Percentiles rank a stretch among this genome's conserved stretches.
These are phyloP conservation scores for Harpagifer antarcticus DNA, from an alignment of 2,797 vertebrate genomes.

Conservation along the genomic window DNA sequence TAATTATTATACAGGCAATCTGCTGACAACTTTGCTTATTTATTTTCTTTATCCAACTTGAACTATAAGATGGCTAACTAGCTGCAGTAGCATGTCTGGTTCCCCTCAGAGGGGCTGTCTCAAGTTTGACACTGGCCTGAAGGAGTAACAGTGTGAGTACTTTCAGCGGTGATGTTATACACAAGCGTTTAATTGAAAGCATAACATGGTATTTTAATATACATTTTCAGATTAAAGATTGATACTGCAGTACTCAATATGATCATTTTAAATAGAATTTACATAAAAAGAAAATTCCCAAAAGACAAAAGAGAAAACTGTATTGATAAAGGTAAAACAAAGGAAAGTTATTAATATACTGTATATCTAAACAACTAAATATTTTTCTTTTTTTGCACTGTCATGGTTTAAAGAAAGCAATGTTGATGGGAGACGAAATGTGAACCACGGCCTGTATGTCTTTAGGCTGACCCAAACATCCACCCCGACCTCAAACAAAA, in stretches of 20 bases:
- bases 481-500: neutral
- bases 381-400: neutral
- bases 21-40: neutral
- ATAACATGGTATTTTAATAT: slow-evolving; percentile 40
- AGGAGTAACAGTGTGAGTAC: slow-evolving; percentile 36
- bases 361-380: neutral
- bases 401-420: neutral
- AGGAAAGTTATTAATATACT: neutral
- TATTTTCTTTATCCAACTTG: neutral
- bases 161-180: slow-evolving; percentile 40
- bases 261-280: neutral
- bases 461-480: neutral
- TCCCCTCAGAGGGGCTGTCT: slow-evolving; percentile 39
- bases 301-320: neutral
- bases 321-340: neutral
- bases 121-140: slow-evolving; percentile 46
- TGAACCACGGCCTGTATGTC: neutral
- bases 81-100: slow-evolving; percentile 52
- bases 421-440: neutral
- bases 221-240: slow-evolving; percentile 26
- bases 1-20: neutral
- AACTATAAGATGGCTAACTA: slow-evolving; percentile 32
- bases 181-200: slow-evolving; percentile 47
- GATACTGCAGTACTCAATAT: neutral
- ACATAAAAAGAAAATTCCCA: neutral